phyloP scores from a whole-genome alignment of 2,888 invertebrate species.

The Epinotia demarniana region DNA sequence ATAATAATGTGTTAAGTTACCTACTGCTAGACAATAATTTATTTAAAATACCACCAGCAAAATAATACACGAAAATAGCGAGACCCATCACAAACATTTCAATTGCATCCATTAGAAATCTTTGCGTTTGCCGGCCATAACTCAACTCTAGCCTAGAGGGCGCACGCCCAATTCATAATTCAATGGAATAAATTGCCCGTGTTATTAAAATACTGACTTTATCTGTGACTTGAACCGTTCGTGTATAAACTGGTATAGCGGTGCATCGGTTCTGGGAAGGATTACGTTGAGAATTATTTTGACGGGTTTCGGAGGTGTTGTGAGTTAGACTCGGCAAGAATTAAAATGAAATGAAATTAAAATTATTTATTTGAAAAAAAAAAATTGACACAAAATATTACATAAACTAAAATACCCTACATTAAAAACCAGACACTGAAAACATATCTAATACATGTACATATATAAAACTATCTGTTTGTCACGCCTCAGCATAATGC shows the following conservation, averaged over 20 bases:
- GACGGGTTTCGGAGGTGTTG: neutral
- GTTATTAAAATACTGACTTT: constrained; percentile 45
- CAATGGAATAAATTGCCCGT: constrained; percentile 37
- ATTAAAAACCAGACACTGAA: no score
- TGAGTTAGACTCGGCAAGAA: no score
- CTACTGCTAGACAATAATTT: no score
- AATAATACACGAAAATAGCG: constrained; percentile 6
- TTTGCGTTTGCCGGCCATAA: constrained; percentile 33
- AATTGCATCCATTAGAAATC: constrained; percentile 36
- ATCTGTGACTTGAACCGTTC: constrained; percentile 24
- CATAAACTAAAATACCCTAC: no score
- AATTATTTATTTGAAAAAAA: no score
- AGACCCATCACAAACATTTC: constrained; percentile 33
- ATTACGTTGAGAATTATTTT: constrained; percentile 5
- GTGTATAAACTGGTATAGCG: constrained; percentile 22
- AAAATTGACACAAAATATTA: no score
- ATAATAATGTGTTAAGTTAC: no score
- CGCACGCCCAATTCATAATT: constrained; percentile 43
- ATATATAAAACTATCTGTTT: no score
- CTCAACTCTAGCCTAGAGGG: constrained; percentile 35
- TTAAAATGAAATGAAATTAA: no score
- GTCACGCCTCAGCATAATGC: no score
- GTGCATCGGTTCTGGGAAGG: constrained; percentile 7
- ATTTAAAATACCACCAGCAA: neutral
- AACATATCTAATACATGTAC: no score